Evolutionary conservation across 1,140 invertebrate genomes (phyloP), one percentile per base, ranked within the genome.

Genomic region (Macrotrachela quadricornifera): DNA sequence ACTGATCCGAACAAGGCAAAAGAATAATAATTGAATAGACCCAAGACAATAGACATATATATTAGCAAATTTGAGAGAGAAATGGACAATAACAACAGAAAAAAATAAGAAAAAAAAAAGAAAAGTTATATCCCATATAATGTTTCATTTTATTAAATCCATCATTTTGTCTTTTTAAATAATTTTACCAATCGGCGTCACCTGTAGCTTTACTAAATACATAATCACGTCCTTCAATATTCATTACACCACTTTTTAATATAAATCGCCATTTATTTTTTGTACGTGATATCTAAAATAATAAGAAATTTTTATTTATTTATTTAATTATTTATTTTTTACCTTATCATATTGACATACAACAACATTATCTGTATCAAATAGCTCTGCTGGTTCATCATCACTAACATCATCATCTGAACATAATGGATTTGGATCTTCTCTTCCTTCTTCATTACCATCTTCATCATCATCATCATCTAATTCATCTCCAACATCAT

Each of bases 231-330:
- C 91, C 90, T 61, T 81, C 80, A 59, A 99, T 77, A 74, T 94
- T 95, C 92, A 97, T 97, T 56, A 99, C 96, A 46, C 92, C 92
- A 74, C 97, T 91, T 75, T 97, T 99, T 50, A 99, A 74, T 72
- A 91, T 86, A 69, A 97, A 96, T 74, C 96, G 97, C 92, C 92
- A 99, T 69, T 91, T 91, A 65, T 92, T 94, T 62, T 91, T 79
- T 64, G 83, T 91, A 66, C 92, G 78, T 56, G 86, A 90, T 55
- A 96, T 94, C 82, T 87, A 59, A 62, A 61, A 51, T 16, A 46
- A 41, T 12, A 30, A 46, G 53, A 60, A 51, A 42, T 43, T 39
- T n/a, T n/a, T 46, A 51, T 37, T 48, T 37, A 48, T 11, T 54
- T 45, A 30, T 40, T 30, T 2, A 30, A 30, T 30, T 2, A 4